Conservation (phyloP, 2,888 invertebrate species). For the Andrena hattorfiana region DNA sequence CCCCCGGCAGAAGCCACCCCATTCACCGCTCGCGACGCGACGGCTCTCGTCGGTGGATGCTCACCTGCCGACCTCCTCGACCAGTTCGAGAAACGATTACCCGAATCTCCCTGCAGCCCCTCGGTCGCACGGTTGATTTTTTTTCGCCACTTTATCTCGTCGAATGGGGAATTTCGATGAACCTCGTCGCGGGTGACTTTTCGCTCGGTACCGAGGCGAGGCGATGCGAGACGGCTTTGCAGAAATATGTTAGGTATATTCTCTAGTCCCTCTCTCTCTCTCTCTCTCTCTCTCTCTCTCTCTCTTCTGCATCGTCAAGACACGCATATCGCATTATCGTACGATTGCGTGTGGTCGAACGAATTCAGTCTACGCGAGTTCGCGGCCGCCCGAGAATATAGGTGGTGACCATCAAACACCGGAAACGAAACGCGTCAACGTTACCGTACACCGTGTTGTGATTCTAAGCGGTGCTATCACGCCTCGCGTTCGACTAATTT, state of each 20-base stretch:
- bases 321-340: neutral
- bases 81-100: slow-evolving; percentile 45
- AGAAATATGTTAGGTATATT: neutral
- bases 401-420: slow-evolving; percentile 79
- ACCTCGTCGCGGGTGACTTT: neutral
- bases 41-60: slow-evolving; percentile 46
- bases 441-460: slow-evolving; percentile 79
- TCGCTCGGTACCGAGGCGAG: neutral
- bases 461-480: slow-evolving; percentile 71
- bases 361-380: slow-evolving; percentile 17
- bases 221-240: neutral
- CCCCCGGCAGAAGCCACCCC: slow-evolving; percentile 67
- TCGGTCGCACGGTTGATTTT: neutral
- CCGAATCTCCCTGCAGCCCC: slow-evolving; percentile 13
- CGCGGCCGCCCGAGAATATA: slow-evolving; percentile 39
- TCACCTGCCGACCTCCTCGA: slow-evolving; percentile 65
- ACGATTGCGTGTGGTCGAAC: slow-evolving; percentile 21
- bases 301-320: neutral
- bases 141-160: slow-evolving; percentile 8
- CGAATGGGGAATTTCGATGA: neutral
- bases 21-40: slow-evolving; percentile 29
- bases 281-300: neutral
- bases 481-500: slow-evolving; percentile 71
- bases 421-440: slow-evolving; percentile 81
- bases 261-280: neutral